Evolutionary conservation across 2,888 invertebrate genomes (phyloP), one percentile per base, ranked within the genome.

Genomic region (Lymantria dispar): DNA sequence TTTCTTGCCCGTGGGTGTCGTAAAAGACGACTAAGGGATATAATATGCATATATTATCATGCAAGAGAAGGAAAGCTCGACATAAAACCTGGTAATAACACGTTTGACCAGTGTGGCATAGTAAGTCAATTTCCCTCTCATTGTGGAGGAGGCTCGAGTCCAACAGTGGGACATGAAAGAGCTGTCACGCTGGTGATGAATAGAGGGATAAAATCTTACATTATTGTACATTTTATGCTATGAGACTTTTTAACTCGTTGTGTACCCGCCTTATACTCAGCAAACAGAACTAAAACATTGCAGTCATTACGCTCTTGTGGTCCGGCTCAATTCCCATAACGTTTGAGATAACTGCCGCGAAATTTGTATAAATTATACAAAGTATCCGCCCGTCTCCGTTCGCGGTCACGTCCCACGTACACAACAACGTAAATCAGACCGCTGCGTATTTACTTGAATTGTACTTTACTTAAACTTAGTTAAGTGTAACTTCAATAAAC

Each of bases 351-450:
- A 73, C 68, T 68, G 67, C 58, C 64, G 64, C 50, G 55, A 62
- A 68, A 72, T 77, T 72, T 68, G 71, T 76, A 67, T 77, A 77
- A 76, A 76, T 78, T 73, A 75, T 68, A 73, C 60, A 68, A 72
- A 74, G 63, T 70, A 72, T 64, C 68, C 51, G 7, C 44, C 45
- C 39, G 46, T 22, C 33, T 43, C 48, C 42, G 53, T 36, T 51
- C 54, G 61, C 58, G 58, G 68, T 58, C 49, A 43, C 53, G 43
- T 22, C 57, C 59, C 60, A 50, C 59, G 52, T 68, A 68, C 59
- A 62, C 58, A 62, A 60, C 47, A 46, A 55, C 58, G 67, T 76
- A 74, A 73, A 72, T 74, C 74, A 72, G 60, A 54, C 63, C 47
- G 5, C 40, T 33, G 36, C 41, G 63, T 69, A 62, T 58, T 56